Base-by-base conservation (phyloP, 2,113 vertebrate species). In the Lepidothrix coronata region DNA sequence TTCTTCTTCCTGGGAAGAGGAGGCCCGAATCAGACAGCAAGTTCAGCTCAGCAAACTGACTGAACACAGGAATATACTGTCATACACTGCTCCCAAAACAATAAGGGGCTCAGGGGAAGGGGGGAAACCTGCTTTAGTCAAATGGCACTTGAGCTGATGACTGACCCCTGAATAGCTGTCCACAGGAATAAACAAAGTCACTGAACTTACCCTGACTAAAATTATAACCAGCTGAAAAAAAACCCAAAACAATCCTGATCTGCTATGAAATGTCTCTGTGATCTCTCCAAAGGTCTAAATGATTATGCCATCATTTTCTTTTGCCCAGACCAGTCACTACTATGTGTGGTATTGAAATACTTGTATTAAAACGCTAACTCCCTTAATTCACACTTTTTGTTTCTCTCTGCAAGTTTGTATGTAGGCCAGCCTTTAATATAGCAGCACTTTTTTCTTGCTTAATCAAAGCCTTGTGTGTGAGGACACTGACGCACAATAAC, bases 381-480 rank as follows among this genome's bases (percentile, higher is more conserved):
- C 23, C 31, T 78, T 49, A 89, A 88, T 17, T 83, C 63, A 70
- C 28, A 67, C 21, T 73, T 94, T 49, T 58, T 91, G 57, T 89
- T 86, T 52, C 63, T 75, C 86, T 43, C 13, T 82, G 31, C 44
- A 59, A 95, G 62, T 30, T 2, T 58, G 82, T 48, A 70, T 7
- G 5, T 3, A 90, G 49, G 72, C 55, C 88, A 90, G 83, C n/a
- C 73, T 84, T 84, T 77, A 85, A 57, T 68, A 66, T 15, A 4
- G 25, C 25, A 81, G 59, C 46, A 41, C 43, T 86, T 94, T 68
- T 59, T 82, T 44, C 48, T 67, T 73, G 61, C 74, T 78, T 96
- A 96, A 97, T 94, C 88, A 89, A 95, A 95, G 92, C 82, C 94
- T 93, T 80, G n/a, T 92, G 95, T 82, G 77, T 94, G 84, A 94